Percentiles rank a stretch among this genome's conserved stretches.
These are phyloP conservation scores for Sebastes reedi DNA, from an alignment of 2,797 vertebrate species.

Conservation along the genomic window DNA sequence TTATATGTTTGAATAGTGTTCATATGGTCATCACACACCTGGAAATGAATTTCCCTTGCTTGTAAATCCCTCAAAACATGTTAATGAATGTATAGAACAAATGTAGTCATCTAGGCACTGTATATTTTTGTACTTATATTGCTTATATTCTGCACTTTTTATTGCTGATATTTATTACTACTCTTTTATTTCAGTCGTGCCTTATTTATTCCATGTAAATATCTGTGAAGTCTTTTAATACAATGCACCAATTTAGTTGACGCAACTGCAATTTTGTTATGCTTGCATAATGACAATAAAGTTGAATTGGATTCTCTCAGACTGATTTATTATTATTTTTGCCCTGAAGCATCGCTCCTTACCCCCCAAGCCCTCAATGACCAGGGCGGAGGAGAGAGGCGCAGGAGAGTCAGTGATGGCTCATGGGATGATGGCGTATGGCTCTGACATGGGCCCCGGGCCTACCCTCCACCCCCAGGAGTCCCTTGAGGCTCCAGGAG, in stretches of 20 bases:
- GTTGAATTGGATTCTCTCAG: background rate
- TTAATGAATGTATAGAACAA: background rate
- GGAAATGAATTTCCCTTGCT: background rate
- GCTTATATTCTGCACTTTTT: background rate
- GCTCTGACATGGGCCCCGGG: constrained; percentile 45
- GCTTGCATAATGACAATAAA: background rate
- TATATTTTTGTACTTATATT: background rate
- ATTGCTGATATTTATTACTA: background rate
- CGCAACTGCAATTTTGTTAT: background rate
- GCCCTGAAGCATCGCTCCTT: constrained; percentile 49
- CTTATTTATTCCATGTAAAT: background rate
- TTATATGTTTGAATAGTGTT: background rate
- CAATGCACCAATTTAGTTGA: background rate
- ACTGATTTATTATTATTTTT: constrained; percentile 1
- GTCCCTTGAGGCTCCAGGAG: constrained; percentile 47
- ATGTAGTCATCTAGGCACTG: background rate
- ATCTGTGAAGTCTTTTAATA: background rate
- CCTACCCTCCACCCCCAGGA: constrained; percentile 49
- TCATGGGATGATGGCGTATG: constrained; percentile 47
- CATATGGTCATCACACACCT: background rate
- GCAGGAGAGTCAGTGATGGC: constrained; percentile 44
- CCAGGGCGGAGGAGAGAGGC: constrained; percentile 54
- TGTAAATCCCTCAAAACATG: background rate
- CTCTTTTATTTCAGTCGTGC: background rate
- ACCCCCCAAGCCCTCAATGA: constrained; percentile 50